phyloP scores from a whole-genome alignment of 2,113 vertebrate genomes.

The Brachypodius melanocephalos region DNA sequence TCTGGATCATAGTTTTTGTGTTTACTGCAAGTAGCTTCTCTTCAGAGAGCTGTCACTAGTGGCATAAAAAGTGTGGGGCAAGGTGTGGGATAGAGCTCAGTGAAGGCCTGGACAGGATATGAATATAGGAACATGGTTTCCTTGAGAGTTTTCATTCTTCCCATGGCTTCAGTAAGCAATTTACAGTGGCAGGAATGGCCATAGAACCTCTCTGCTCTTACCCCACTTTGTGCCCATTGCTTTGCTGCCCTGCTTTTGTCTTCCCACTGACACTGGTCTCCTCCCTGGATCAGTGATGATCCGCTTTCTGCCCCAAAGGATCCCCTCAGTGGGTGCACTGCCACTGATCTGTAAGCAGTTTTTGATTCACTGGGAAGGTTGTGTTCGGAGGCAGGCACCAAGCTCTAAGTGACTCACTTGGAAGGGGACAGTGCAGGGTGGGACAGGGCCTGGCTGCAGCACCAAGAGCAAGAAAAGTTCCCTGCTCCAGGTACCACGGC shows the following conservation, averaged over 20 bases:
- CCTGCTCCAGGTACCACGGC: rapidly evolving
- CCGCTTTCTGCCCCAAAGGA: background rate
- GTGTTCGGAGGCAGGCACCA: background rate
- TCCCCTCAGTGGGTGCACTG: rapidly evolving
- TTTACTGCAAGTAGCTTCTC: background rate
- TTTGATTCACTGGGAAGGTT: background rate
- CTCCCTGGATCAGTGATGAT: background rate
- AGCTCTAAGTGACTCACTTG: rapidly evolving
- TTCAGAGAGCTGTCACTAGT: background rate
- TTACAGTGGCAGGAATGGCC: background rate
- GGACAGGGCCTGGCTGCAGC: background rate
- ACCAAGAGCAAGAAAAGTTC: background rate
- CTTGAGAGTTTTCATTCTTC: background rate
- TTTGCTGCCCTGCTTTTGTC: background rate
- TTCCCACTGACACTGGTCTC: background rate
- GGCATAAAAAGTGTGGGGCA: background rate
- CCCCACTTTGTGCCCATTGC: background rate
- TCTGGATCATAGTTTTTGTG: background rate
- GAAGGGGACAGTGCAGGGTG: rapidly evolving
- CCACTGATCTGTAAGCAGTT: background rate
- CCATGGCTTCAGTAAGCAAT: background rate
- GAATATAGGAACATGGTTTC: background rate
- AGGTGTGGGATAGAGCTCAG: background rate
- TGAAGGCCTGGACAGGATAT: background rate
- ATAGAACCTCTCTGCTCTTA: background rate